Evolutionary conservation across 2,888 invertebrate genomes (phyloP).

Genomic region (Leptopilina syphax): DNA sequence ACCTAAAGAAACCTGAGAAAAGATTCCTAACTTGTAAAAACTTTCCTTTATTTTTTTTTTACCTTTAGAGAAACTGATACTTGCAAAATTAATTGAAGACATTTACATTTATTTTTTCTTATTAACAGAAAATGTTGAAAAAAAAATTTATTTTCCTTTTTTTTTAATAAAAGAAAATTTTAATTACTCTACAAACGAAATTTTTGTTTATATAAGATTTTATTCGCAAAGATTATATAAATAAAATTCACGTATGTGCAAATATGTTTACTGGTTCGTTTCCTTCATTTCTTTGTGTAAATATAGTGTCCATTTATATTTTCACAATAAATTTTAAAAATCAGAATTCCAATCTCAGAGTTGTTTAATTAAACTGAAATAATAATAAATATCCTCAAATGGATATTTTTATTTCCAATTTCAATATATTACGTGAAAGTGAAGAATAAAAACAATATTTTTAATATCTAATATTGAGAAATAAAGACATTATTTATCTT

Average conservation of each 20-base stretch:
- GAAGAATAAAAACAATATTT: no score
- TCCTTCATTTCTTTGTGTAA: background rate
- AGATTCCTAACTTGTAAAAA: background rate
- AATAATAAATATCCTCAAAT: background rate
- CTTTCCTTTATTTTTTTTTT: background rate
- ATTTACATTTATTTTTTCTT: background rate
- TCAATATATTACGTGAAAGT: no score
- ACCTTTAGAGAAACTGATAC: conserved; percentile 15
- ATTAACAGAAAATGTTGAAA: background rate
- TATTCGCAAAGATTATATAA: no score
- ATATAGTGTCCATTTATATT: background rate
- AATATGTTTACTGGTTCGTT: background rate
- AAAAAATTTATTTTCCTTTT: background rate
- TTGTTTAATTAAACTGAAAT: background rate
- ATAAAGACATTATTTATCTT: no score
- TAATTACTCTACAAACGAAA: background rate
- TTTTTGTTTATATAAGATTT: no score
- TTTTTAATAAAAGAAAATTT: background rate
- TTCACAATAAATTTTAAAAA: background rate
- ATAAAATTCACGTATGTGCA: background rate
- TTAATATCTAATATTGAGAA: no score
- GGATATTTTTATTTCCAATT: no score
- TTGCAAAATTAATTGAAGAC: conserved; percentile 16
- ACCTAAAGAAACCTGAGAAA: background rate
- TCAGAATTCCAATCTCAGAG: background rate